These are phyloP conservation scores for Ceyx melanurus DNA, from an alignment of 2,113 vertebrate genomes.

Conservation along the genomic window DNA sequence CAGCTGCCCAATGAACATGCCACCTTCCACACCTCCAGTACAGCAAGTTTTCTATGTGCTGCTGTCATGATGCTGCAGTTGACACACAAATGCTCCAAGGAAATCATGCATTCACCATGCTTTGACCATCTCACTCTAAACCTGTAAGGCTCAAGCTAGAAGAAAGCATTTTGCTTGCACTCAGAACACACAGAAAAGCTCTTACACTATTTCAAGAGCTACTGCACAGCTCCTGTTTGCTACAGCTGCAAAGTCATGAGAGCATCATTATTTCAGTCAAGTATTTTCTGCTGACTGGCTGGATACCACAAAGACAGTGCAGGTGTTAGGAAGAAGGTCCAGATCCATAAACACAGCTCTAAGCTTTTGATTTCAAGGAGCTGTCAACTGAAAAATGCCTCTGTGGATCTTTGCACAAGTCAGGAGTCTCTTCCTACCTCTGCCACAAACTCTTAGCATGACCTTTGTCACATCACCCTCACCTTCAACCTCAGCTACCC, in stretches of 20 bases:
- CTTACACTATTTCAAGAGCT: constrained; percentile 8
- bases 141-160: background rate
- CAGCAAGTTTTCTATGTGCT: background rate
- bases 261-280: constrained; percentile 15
- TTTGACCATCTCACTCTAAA: background rate
- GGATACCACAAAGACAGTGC: constrained; percentile 1
- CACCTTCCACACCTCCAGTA: background rate
- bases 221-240: background rate
- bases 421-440: background rate
- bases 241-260: constrained; percentile 33
- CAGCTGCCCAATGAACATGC: background rate
- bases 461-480: background rate
- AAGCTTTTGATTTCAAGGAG: constrained; percentile 3
- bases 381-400: background rate
- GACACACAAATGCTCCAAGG: background rate
- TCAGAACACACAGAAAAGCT: background rate
- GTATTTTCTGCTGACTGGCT: constrained; percentile 42
- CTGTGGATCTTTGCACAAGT: background rate
- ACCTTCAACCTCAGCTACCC: background rate
- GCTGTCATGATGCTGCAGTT: background rate
- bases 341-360: background rate
- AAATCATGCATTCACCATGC: background rate
- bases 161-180: background rate
- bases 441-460: background rate
- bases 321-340: constrained; percentile 16